phyloP scores from a whole-genome alignment of 2,888 invertebrate species.

The Scaptomyza cyrtandrae region DNA sequence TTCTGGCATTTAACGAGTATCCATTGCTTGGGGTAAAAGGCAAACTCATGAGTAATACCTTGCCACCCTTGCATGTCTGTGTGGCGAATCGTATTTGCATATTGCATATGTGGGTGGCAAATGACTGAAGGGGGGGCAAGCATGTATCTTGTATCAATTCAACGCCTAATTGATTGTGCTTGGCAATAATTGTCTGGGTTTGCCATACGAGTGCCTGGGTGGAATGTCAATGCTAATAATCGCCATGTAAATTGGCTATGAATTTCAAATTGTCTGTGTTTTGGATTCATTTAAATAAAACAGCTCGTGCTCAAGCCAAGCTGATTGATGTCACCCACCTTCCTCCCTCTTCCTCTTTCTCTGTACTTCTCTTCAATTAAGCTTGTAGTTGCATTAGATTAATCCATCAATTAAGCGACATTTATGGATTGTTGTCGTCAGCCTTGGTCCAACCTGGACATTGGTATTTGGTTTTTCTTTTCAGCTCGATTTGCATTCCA shows the following conservation, averaged over 20 bases:
- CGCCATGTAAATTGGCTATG: conserved; percentile 75
- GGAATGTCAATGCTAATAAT: conserved; percentile 81
- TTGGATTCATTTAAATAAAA: conserved; percentile 26
- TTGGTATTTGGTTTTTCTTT: conserved; percentile 9
- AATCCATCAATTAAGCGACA: conserved; percentile 80
- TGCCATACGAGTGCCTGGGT: conserved; percentile 35
- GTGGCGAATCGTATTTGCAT: conserved; percentile 3
- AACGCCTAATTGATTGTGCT: conserved; percentile 76
- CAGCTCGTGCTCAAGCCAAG: conserved; percentile 38
- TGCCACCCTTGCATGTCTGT: not conserved
- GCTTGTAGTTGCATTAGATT: conserved; percentile 20
- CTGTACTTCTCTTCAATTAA: no score
- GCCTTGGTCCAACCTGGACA: conserved; percentile 26
- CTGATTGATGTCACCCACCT: conserved; percentile 39
- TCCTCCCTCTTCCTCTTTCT: no score
- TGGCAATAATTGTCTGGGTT: conserved; percentile 75
- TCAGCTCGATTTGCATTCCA: not conserved
- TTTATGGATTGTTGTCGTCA: conserved; percentile 66
- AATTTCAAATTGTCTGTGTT: conserved; percentile 64
- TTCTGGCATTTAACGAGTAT: conserved; percentile 25
- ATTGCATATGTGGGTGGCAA: conserved; percentile 44
- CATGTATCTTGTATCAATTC: conserved; percentile 50
- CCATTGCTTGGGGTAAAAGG: conserved; percentile 14
- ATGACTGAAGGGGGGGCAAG: no score
- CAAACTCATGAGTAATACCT: conserved; percentile 52